A percentile compares a stretch with the other conserved stretches of the same genome.
These are phyloP conservation scores for Venusia cambrica DNA, from an alignment of 2,888 invertebrate genomes.

Conservation along the genomic window DNA sequence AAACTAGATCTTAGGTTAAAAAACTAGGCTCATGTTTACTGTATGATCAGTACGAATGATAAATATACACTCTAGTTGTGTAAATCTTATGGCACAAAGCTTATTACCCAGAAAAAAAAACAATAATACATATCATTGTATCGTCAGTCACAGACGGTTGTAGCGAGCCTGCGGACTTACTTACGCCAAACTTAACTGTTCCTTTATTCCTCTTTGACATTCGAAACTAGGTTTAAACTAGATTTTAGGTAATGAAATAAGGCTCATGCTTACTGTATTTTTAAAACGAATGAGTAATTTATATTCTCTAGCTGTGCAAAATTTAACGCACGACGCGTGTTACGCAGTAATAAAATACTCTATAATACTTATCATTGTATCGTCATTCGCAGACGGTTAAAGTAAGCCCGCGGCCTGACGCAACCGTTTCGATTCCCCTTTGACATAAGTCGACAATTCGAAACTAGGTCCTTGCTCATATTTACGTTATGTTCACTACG, in stretches of 20 bases:
- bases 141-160: too few species aligned
- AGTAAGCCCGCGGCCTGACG: background rate
- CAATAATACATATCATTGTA: too few species aligned
- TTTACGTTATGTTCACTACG: conserved; percentile 40
- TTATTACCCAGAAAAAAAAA: too few species aligned
- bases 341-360: background rate
- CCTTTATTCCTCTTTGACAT: conserved; percentile 4
- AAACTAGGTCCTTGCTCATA: conserved; percentile 38
- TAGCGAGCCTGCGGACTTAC: too few species aligned
- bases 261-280: background rate
- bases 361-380: background rate
- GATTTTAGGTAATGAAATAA: conserved; percentile 1
- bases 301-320: background rate
- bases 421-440: conserved; percentile 42
- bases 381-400: background rate
- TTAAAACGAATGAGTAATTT: background rate
- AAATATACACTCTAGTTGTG: too few species aligned
- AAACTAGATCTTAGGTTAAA: too few species aligned
- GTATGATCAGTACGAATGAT: too few species aligned
- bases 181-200: conserved; percentile 26
- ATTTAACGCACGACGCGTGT: background rate
- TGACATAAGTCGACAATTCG: conserved; percentile 41
- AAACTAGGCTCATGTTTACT: too few species aligned
- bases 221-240: background rate
- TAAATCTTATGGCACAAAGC: too few species aligned